phyloP scores from a whole-genome alignment of 2,113 vertebrate species.

The Tetrao urogallus region DNA sequence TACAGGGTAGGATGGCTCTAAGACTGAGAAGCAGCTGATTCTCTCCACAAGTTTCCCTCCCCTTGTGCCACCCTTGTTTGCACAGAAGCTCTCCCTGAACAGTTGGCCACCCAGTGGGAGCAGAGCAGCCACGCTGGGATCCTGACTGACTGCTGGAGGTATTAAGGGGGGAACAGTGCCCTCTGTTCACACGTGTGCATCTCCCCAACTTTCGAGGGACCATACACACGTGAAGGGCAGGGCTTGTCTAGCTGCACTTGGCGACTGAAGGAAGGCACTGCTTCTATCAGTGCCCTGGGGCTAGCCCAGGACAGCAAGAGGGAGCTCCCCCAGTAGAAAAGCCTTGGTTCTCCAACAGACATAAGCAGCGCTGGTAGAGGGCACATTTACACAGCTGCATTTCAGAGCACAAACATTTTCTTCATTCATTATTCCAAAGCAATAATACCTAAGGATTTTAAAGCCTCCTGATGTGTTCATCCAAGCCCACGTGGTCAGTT shows the following conservation, averaged over 20 bases:
- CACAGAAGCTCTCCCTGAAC: neutral
- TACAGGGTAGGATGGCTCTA: neutral
- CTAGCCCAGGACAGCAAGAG: neutral
- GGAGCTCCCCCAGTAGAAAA: fast-evolving
- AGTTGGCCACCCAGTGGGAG: neutral
- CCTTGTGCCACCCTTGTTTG: neutral
- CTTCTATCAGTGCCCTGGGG: neutral
- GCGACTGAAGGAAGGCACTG: neutral
- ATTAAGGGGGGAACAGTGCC: fast-evolving
- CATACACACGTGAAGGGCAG: fast-evolving
- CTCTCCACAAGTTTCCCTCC: neutral
- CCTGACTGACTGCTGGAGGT: neutral
- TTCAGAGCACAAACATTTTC: neutral
- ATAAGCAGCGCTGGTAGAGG: neutral
- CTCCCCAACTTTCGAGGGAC: fast-evolving
- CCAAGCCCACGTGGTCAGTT: neutral
- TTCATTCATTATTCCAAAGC: neutral
- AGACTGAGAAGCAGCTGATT: neutral
- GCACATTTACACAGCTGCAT: neutral
- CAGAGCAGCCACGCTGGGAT: neutral
- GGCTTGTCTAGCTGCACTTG: neutral
- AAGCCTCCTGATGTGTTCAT: constrained; percentile 3
- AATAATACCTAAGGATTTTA: neutral
- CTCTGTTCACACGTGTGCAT: fast-evolving
- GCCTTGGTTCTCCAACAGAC: neutral